phyloP scores from a whole-genome alignment of 2,797 vertebrate species.

The Kryptolebias ocellatus region DNA sequence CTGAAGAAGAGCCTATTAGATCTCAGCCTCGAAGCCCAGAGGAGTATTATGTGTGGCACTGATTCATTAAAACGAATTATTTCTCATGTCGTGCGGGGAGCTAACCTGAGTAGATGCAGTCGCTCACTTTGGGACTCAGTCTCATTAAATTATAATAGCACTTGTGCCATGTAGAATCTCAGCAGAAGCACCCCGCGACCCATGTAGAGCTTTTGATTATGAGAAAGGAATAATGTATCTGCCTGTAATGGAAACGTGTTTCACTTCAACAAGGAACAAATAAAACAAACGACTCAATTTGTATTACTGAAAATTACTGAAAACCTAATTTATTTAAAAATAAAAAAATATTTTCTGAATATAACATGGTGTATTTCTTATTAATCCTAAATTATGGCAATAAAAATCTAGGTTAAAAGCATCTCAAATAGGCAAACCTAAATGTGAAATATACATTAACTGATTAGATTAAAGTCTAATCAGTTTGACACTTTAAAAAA shows the following conservation, averaged over 20 bases:
- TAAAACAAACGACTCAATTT: slow-evolving; percentile 4
- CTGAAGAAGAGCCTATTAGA: slow-evolving; percentile 38
- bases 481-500: no score
- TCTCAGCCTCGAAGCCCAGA: slow-evolving; percentile 22
- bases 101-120: slow-evolving; percentile 39
- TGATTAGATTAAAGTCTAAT: no score
- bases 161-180: slow-evolving; percentile 54
- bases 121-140: slow-evolving; percentile 41
- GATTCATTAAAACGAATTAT: slow-evolving; percentile 65
- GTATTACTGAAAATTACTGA: neutral
- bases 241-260: slow-evolving; percentile 24
- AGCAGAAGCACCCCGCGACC: slow-evolving; percentile 30
- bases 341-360: no score
- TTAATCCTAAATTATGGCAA: no score
- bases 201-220: slow-evolving; percentile 37
- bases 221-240: slow-evolving; percentile 27
- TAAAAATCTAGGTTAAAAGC: no score
- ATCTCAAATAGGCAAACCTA: no score
- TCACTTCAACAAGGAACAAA: slow-evolving; percentile 9
- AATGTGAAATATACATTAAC: no score
- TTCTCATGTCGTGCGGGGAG: slow-evolving; percentile 38
- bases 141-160: slow-evolving; percentile 62
- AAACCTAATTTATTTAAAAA: neutral
- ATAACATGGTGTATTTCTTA: no score
- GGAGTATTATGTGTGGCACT: slow-evolving; percentile 27